Percentiles rank a stretch among this genome's conserved stretches.
phyloP scores from a whole-genome alignment of 1,140 invertebrate species.

The Propsilocerus akamusi region DNA sequence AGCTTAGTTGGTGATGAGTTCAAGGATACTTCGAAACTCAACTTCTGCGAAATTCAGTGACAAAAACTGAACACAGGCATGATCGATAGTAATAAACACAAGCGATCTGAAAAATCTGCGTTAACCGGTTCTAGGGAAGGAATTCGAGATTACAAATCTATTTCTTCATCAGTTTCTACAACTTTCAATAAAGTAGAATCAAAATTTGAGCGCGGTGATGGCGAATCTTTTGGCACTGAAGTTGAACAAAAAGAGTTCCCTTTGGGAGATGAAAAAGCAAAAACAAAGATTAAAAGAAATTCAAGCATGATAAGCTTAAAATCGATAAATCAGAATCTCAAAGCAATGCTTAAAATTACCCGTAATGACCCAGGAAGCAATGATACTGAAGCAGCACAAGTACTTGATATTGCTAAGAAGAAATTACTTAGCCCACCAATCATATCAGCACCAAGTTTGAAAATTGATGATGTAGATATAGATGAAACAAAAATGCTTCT shows the following conservation, averaged over 20 bases:
- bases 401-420: background rate
- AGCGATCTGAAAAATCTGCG: no score
- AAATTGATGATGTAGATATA: constrained; percentile 18
- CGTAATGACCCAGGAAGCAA: constrained; percentile 1
- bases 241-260: background rate
- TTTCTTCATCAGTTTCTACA: background rate
- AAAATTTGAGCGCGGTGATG: background rate
- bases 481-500: constrained; percentile 13
- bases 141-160: background rate
- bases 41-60: constrained; percentile 50
- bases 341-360: constrained; percentile 14
- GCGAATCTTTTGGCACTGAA: background rate
- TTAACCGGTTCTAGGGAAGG: no score
- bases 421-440: background rate
- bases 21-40: constrained; percentile 35
- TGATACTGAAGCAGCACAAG: background rate
- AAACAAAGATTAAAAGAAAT: constrained; percentile 6
- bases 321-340: constrained; percentile 21
- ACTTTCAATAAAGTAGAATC: background rate
- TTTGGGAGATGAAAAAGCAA: background rate
- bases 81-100: background rate
- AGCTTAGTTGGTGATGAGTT: constrained; percentile 33
- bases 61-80: background rate
- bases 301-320: constrained; percentile 20
- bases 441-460: constrained; percentile 14